Base-by-base conservation (phyloP, 2,888 invertebrate genomes). In the Masnerella sp. region DNA sequence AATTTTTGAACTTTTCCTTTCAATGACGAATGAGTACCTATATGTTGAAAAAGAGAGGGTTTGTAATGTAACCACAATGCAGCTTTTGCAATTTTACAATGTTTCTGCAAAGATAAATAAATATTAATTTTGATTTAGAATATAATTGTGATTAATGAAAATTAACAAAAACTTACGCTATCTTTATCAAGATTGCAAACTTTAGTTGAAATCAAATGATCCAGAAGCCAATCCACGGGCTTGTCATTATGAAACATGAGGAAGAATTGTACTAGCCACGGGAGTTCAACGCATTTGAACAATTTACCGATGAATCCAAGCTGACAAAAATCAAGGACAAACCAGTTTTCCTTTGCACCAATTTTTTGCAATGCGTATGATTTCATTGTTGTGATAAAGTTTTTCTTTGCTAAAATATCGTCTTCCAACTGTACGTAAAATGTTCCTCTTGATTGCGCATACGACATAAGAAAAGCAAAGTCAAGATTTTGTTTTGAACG, bases 171-270 rank as follows among this genome's bases (percentile, higher is more conserved):
- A 90, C 92, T 91, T 86, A 94, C 94, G 72, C 89, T 88, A 81
- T 91, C 91, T 83, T 93, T 94, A 77, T 94, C 93, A 75, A 94
- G 91, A 82, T 92, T 93, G 88, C 98, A 99, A n/a, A 94, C 93
- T 88, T 95, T 95, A 2, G 96, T 96, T 65, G 93, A 93, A 56
- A 98, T 91, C 76, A 97, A 92, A 85, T 96, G 94, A 81, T 97
- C 96, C 8, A 98, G 88, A 4, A 99, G 89, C 98, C 98, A 99
- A 85, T 99, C 98, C 0, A 98, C 97, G 0, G 99, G 98, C 88
- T 98, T 97, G 83, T 98, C 96, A 83, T 93, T 93, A 88, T 96
- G 96, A 86, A 99, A 98, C 91, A 98, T 94, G 85, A 98, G 93
- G 81, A 98, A 94, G 88, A 97, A 98, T 77, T 96, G 95, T 32